A percentile compares a stretch with the other conserved stretches of the same genome.
phyloP scores from a whole-genome alignment of 2,797 vertebrate genomes.

The Lagocephalus sceleratus region DNA sequence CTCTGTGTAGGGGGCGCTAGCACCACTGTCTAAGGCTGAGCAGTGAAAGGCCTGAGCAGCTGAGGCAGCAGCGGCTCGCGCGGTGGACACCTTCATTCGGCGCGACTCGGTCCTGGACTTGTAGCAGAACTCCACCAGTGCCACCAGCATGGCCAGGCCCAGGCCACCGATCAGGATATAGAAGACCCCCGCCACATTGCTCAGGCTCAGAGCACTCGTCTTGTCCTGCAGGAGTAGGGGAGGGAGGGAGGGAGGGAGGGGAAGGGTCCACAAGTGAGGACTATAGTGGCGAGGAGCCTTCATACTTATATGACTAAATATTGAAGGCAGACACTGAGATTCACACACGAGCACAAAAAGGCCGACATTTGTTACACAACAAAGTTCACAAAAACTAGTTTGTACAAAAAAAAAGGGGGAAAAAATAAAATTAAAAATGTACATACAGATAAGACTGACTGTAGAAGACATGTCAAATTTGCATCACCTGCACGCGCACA shows the following conservation, averaged over 20 bases:
- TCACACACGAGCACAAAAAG: conserved; percentile 2
- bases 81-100: conserved; percentile 94
- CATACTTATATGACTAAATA: not conserved
- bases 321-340: conserved; percentile 8
- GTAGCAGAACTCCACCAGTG: conserved; percentile 99
- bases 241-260: not conserved
- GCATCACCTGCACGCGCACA: not conserved
- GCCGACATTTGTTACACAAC: conserved; percentile 10
- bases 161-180: conserved; percentile 99
- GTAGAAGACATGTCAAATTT: not conserved
- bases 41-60: conserved; percentile 83
- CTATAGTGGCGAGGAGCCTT: conserved; percentile 4
- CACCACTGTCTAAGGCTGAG: conserved; percentile 79
- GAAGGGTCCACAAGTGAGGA: conserved; percentile 17
- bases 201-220: conserved; percentile 97
- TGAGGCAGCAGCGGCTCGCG: conserved; percentile 73
- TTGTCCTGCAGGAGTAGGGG: conserved; percentile 83
- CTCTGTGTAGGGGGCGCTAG: conserved; percentile 80
- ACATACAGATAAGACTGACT: not conserved
- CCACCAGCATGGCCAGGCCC: conserved; percentile 98
- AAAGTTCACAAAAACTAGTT: conserved; percentile 4
- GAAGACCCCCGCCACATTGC: conserved; percentile 98
- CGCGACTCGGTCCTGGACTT: conserved; percentile 98
- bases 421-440: not conserved
- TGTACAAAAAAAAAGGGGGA: no score